Evolutionary conservation across 2,113 vertebrate genomes (phyloP).

Genomic region (Caranx melampygus): DNA sequence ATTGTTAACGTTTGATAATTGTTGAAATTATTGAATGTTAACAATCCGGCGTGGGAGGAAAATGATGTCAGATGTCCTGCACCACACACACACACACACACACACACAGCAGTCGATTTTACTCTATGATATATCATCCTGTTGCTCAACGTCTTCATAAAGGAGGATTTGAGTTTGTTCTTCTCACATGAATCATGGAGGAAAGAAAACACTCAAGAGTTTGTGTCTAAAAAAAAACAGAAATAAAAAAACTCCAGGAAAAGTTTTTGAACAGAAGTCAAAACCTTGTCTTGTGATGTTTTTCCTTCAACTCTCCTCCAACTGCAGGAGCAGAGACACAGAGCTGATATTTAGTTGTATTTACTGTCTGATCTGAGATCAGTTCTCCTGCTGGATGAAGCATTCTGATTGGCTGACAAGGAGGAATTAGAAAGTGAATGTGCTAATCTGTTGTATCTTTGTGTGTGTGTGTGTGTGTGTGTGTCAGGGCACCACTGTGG

Average conservation of each 20-base stretch:
- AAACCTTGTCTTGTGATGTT: too few species aligned
- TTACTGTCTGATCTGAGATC: constrained; percentile 24
- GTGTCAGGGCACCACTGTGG: constrained; percentile 92
- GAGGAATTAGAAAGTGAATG: constrained; percentile 37
- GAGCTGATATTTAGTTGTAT: too few species aligned
- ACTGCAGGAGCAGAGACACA: too few species aligned
- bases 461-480: constrained; percentile 30
- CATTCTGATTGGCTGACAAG: too few species aligned
- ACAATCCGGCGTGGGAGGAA: neutral
- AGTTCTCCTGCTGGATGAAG: neutral
- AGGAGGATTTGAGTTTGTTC: neutral
- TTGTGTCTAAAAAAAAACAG: too few species aligned
- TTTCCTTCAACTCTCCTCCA: too few species aligned
- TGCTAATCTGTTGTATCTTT: constrained; percentile 36
- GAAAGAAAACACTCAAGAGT: neutral
- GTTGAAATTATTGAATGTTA: constrained; percentile 7
- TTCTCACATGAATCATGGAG: neutral
- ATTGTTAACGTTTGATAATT: constrained; percentile 27
- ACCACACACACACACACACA: neutral
- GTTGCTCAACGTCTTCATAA: neutral
- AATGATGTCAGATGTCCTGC: constrained; percentile 14
- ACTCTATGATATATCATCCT: neutral
- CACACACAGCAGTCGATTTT: neutral
- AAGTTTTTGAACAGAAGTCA: too few species aligned
- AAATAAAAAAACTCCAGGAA: too few species aligned